Evolutionary conservation across 37 sponge, comb jelly and placozoan species (phyloP).

Genomic region (Cliona cf. orientalis): DNA sequence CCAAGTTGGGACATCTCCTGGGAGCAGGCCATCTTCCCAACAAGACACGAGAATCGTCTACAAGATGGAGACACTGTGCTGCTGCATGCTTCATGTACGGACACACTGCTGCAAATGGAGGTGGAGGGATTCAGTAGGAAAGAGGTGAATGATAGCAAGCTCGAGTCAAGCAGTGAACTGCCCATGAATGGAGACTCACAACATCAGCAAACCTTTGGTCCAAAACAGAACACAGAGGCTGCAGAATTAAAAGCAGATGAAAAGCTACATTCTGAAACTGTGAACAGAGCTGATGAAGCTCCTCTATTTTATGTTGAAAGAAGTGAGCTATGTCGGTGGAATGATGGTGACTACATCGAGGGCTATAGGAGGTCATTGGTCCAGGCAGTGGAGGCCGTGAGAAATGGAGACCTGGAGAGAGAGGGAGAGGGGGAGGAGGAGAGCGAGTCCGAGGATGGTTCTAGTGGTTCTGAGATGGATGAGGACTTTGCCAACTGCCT

Average conservation of each 20-base stretch:
- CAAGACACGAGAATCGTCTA: background rate
- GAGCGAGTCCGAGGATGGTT: background rate
- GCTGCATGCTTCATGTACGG: slow-evolving; percentile 55
- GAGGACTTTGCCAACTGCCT: slow-evolving; percentile 30
- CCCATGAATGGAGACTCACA: too few relatives aligned
- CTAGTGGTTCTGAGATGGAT: background rate
- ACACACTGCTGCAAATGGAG: slow-evolving; percentile 34
- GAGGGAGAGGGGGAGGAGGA: slow-evolving; percentile 4
- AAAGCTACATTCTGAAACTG: background rate
- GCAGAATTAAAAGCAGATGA: too few relatives aligned
- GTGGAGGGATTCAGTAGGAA: slow-evolving; percentile 22
- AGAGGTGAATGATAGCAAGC: too few relatives aligned
- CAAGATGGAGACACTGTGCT: slow-evolving; percentile 31
- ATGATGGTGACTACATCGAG: slow-evolving; percentile 40
- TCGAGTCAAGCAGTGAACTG: background rate
- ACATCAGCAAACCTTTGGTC: too few relatives aligned
- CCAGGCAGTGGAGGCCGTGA: background rate
- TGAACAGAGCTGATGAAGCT: background rate
- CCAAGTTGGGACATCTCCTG: slow-evolving; percentile 56
- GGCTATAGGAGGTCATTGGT: slow-evolving; percentile 24
- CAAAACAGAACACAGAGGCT: too few relatives aligned
- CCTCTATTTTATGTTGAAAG: slow-evolving; percentile 38
- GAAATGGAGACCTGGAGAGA: background rate
- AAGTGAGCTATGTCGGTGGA: slow-evolving; percentile 38
- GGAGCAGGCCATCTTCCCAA: slow-evolving; percentile 81